Evolutionary conservation across 2,797 vertebrate genomes (phyloP).

Genomic region (Gymnoscopelus microlampas): DNA sequence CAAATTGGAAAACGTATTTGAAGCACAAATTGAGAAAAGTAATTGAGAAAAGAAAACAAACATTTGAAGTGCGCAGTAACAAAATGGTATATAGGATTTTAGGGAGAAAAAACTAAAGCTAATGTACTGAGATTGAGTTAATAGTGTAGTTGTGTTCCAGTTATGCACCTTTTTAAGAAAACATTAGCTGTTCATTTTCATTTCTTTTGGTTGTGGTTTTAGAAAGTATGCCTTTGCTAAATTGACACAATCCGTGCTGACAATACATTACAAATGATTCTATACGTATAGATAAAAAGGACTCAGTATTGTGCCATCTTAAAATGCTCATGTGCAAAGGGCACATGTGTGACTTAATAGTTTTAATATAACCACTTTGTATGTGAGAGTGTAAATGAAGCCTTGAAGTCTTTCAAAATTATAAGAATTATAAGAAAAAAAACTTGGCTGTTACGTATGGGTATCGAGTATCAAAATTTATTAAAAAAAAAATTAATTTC

Average conservation of each 20-base stretch:
- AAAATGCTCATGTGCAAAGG: not conserved
- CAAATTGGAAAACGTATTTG: no score
- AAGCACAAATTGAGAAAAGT: no score
- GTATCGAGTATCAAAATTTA: not conserved
- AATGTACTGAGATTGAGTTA: not conserved
- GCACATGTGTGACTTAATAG: conserved; percentile 4
- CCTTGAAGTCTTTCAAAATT: not conserved
- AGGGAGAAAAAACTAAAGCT: not conserved
- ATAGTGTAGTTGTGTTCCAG: not conserved
- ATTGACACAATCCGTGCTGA: not conserved
- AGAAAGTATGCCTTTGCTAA: not conserved
- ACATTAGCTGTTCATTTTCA: conserved; percentile 31
- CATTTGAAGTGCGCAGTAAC: no score
- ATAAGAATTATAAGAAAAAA: no score
- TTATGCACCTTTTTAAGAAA: conserved; percentile 37
- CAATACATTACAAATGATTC: not conserved
- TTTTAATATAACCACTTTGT: conserved; percentile 6
- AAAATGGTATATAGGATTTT: not conserved
- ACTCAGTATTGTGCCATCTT: not conserved
- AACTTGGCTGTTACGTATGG: conserved; percentile 6
- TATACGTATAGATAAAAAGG: not conserved
- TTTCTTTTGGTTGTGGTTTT: conserved; percentile 8
- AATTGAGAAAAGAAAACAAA: no score
- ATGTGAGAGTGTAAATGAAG: conserved; percentile 1
- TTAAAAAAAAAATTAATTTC: no score